Base-by-base conservation (phyloP, 2,888 invertebrate genomes). In the Epirrita christyi region DNA sequence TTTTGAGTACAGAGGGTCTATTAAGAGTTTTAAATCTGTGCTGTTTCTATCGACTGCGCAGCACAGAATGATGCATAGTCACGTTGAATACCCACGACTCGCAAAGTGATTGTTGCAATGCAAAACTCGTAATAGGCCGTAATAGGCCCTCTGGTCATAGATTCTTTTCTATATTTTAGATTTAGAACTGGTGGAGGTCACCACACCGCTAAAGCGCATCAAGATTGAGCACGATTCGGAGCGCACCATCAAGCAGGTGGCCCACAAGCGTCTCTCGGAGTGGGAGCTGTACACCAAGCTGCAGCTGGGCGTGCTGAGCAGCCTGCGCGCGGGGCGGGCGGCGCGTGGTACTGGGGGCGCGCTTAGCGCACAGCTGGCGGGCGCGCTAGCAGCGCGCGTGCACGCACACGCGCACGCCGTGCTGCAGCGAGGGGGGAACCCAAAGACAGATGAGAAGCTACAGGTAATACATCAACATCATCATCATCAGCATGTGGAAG, bases 291-390 rank as follows among this genome's bases (percentile, higher is more conserved):
- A 96, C 64, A 93, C 93, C n/a, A 93, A 94, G 66, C 82, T 96
- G 21, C 96, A 96, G 73, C 81, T 96, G 27, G 94, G 94, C 0
- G 87, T 96, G 9, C 74, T 96, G 49, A 94, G 94, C 64, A 94
- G 95, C 55, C 79, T 96, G 59, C 78, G 94, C 2, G 94, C 95
- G 0, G 89, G 85, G 70, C 92, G 81, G 44, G 73, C 85, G 72
- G 86, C 74, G 43, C 84, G 72, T 6, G 87, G 86, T 0, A 93
- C 94, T 0, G 93, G 94, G 0, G 93, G 94, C 5, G 94, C 94
- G 0, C 88, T 96, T 6, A 94, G 93, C 63, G 94, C 94, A 0
- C 94, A 94, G 69, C 94, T 95, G 70, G 77, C 96, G 11, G 85
- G 90, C 3, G 85, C 88, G 1, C 82, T 94, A 7, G 85, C 91